A percentile compares a stretch with the other conserved stretches of the same genome.
Conservation (phyloP, 2,797 vertebrate genomes). For the Buceros bicornis region DNA sequence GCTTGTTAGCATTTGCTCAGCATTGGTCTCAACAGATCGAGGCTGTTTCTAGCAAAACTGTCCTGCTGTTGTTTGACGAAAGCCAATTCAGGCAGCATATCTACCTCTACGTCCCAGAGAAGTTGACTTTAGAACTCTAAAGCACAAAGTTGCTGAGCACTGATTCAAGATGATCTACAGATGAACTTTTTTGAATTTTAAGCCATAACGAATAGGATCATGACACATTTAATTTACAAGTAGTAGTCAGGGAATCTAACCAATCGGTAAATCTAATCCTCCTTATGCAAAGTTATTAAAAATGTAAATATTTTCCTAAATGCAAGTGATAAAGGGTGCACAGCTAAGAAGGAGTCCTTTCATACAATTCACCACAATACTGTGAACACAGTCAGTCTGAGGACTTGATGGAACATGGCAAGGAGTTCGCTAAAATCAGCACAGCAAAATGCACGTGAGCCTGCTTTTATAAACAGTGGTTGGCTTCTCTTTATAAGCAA, state of each 20-base stretch:
- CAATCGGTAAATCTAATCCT: not conserved
- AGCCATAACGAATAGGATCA: not conserved
- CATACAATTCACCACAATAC: not conserved
- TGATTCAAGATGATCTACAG: not conserved
- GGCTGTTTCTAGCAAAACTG: not conserved
- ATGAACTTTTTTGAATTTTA: not conserved
- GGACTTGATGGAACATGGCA: not conserved
- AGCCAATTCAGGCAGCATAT: not conserved
- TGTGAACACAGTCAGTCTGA: not conserved
- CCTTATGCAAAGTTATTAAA: not conserved
- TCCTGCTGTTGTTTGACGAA: not conserved
- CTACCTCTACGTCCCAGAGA: not conserved
- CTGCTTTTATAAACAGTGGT: not conserved
- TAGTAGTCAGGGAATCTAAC: not conserved
- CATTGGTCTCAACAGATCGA: slow-evolving; percentile 5
- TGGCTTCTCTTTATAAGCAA: not conserved
- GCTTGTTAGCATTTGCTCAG: not conserved
- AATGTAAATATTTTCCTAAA: not conserved
- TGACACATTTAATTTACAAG: not conserved
- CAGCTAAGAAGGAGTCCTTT: not conserved
- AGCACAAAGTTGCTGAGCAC: not conserved
- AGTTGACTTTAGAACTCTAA: not conserved
- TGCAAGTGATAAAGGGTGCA: not conserved
- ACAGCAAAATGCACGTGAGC: not conserved
- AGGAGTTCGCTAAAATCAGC: slow-evolving; percentile 8